A percentile compares a stretch with the other conserved stretches of the same genome.
phyloP scores from a whole-genome alignment of 1,140 invertebrate genomes.

The Mylabris phalerata region DNA sequence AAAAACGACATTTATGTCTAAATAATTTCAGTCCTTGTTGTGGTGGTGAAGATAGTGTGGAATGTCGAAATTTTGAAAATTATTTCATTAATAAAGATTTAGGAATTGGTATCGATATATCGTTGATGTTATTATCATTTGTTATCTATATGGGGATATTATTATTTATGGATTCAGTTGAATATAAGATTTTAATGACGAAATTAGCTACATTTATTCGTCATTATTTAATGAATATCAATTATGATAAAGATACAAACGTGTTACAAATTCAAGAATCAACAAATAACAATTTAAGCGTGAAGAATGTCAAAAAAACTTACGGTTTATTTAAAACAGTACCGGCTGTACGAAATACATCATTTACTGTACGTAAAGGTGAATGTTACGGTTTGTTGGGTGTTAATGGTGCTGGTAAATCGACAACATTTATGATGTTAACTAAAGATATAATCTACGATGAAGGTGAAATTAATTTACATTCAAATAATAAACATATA shows the following conservation, averaged over 20 bases:
- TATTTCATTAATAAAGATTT: slow-evolving; percentile 2
- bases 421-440: slow-evolving; percentile 83
- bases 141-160: background rate
- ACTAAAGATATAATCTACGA: slow-evolving; percentile 66
- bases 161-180: slow-evolving; percentile 1
- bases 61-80: background rate
- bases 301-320: background rate
- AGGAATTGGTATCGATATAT: slow-evolving; percentile 5
- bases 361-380: slow-evolving; percentile 1
- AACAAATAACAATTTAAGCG: background rate
- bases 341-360: background rate
- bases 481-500: background rate
- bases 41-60: background rate
- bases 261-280: too few species aligned
- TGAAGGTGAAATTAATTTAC: background rate
- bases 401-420: slow-evolving; percentile 72
- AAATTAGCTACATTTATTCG: too few species aligned
- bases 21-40: slow-evolving; percentile 26
- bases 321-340: background rate
- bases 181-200: background rate
- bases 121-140: background rate
- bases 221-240: too few species aligned
- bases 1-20: slow-evolving; percentile 11
- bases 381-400: slow-evolving; percentile 91
- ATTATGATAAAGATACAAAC: too few species aligned